Percentiles rank a stretch among this genome's conserved stretches.
Conservation (phyloP, 2,113 vertebrate genomes). For the Jaculus jaculus region DNA sequence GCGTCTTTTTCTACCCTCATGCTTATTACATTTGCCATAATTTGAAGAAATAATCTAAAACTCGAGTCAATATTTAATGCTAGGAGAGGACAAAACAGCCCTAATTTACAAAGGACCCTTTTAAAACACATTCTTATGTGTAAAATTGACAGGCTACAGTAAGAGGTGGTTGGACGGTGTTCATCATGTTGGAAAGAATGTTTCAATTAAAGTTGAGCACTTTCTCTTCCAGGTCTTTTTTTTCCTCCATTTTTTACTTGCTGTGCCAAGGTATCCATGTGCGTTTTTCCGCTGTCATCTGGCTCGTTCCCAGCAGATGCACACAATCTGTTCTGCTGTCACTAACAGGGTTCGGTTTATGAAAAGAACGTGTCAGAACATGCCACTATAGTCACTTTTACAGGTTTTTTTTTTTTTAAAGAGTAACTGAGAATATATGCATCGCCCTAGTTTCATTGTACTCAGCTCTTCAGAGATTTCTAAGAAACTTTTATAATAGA, state of each 20-base stretch:
- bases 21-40: slow-evolving; percentile 57
- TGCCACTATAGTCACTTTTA: slow-evolving; percentile 87
- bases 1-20: slow-evolving; percentile 43
- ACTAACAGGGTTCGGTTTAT: slow-evolving; percentile 89
- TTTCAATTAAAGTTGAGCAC: slow-evolving; percentile 87
- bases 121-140: slow-evolving; percentile 65
- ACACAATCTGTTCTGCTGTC: slow-evolving; percentile 91
- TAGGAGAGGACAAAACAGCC: slow-evolving; percentile 65
- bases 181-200: slow-evolving; percentile 83
- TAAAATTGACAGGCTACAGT: slow-evolving; percentile 74
- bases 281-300: slow-evolving; percentile 95
- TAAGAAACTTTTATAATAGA: slow-evolving; percentile 77
- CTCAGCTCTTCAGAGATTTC: slow-evolving; percentile 71
- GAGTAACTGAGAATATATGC: slow-evolving; percentile 83
- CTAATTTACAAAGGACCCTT: slow-evolving; percentile 60
- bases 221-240: slow-evolving; percentile 86
- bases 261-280: slow-evolving; percentile 95
- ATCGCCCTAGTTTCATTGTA: slow-evolving; percentile 73
- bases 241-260: slow-evolving; percentile 86
- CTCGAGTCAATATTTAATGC: slow-evolving; percentile 62
- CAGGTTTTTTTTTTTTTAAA: slow-evolving; percentile 83
- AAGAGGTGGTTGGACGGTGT: slow-evolving; percentile 80
- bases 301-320: slow-evolving; percentile 94
- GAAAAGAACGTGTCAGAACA: slow-evolving; percentile 90
- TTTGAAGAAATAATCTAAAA: slow-evolving; percentile 70